Conservation (phyloP, 2,888 invertebrate genomes). For the Panzeria rudis region DNA sequence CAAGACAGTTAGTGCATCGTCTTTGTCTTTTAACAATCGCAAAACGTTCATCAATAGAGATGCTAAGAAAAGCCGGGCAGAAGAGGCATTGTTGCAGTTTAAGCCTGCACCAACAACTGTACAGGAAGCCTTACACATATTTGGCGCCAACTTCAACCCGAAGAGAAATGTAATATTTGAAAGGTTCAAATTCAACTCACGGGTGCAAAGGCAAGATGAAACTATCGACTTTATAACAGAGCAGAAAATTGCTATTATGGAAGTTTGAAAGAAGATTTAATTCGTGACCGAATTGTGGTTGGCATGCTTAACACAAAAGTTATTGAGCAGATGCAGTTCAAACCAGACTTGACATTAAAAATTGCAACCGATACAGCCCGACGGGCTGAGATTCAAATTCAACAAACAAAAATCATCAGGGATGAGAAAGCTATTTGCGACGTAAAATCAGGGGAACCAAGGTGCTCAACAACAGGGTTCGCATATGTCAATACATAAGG, state of each 20-base stretch:
- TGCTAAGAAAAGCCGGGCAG: too few relatives aligned
- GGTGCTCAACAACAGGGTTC: too few relatives aligned
- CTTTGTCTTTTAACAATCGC: too few relatives aligned
- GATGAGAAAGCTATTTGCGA: not conserved
- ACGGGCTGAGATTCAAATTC: slow-evolving; percentile 33
- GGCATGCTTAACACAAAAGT: slow-evolving; percentile 50
- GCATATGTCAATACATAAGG: not conserved
- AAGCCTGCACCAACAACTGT: not conserved
- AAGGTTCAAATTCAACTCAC: not conserved
- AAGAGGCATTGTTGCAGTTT: too few relatives aligned
- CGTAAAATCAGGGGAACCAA: not conserved
- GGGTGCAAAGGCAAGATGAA: slow-evolving; percentile 13
- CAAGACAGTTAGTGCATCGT: too few relatives aligned
- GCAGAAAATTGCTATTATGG: too few relatives aligned
- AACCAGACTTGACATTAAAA: slow-evolving; percentile 70
- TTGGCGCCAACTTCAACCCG: slow-evolving; percentile 33
- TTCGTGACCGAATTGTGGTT: slow-evolving; percentile 24
- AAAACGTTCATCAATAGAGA: too few relatives aligned
- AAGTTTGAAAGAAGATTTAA: too few relatives aligned
- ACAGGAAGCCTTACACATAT: not conserved
- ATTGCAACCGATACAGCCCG: slow-evolving; percentile 31
- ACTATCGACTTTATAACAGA: slow-evolving; percentile 11
- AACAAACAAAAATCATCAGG: not conserved
- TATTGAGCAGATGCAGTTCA: slow-evolving; percentile 76
- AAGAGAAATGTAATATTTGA: slow-evolving; percentile 13